These are phyloP conservation scores for Stenodera caucasica DNA, from an alignment of 2,888 invertebrate species.

Conservation along the genomic window DNA sequence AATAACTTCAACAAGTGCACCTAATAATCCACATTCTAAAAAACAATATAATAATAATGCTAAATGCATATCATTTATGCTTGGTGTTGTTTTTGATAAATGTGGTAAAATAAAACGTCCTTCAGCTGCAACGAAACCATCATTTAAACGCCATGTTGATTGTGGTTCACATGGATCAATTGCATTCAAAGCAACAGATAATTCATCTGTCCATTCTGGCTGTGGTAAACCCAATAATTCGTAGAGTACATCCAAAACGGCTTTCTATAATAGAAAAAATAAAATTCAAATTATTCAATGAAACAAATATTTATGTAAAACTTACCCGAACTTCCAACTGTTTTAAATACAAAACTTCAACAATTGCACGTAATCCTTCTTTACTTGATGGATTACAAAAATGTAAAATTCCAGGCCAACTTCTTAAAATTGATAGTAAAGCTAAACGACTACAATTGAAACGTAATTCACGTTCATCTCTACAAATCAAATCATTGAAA, in stretches of 20 bases:
- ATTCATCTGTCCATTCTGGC: constrained; percentile 92
- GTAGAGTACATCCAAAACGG: constrained; percentile 87
- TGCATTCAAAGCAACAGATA: constrained; percentile 82
- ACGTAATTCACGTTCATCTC: constrained; percentile 77
- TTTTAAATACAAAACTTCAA: constrained; percentile 81
- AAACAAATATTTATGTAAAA: no score
- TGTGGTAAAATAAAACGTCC: constrained; percentile 84
- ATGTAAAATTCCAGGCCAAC: constrained; percentile 89
- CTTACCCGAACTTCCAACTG: constrained; percentile 87
- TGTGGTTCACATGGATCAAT: constrained; percentile 84
- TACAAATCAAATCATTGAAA: no score
- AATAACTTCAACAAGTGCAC: constrained; percentile 89
- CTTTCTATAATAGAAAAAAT: constrained; percentile 74
- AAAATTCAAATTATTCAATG: no score
- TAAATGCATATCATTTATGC: constrained; percentile 88
- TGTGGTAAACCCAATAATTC: constrained; percentile 85
- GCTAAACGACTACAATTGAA: constrained; percentile 85
- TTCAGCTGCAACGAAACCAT: constrained; percentile 95
- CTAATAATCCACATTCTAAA: constrained; percentile 81
- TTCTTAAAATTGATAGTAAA: constrained; percentile 79
- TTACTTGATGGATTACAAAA: constrained; percentile 79
- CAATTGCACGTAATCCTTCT: constrained; percentile 76
- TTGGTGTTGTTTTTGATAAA: constrained; percentile 81
- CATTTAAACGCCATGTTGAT: constrained; percentile 85
- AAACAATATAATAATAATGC: constrained; percentile 87